phyloP scores from a whole-genome alignment of 2,797 vertebrate genomes.

The Enteromius unitaeniatus region DNA sequence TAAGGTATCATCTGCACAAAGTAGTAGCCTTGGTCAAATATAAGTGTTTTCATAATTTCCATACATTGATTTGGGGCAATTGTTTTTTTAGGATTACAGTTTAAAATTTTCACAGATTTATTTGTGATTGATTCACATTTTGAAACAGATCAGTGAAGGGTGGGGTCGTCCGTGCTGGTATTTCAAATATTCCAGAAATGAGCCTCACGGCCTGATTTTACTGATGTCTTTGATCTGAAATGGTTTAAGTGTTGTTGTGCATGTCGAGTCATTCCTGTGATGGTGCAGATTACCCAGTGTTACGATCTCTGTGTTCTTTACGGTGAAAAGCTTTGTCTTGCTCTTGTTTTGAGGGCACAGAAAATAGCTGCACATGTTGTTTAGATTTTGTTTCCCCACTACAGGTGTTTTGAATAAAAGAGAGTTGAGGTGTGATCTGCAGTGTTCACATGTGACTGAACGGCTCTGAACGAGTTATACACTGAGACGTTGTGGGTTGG shows the following conservation, averaged over 20 bases:
- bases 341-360: constrained; percentile 19
- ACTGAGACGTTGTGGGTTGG: constrained; percentile 4
- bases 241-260: not conserved
- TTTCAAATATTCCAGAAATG: constrained; percentile 36
- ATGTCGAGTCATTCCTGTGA: not conserved
- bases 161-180: not conserved
- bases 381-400: not conserved
- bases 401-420: constrained; percentile 9
- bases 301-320: not conserved
- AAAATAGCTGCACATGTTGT: not conserved
- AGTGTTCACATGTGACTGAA: not conserved
- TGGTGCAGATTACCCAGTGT: not conserved
- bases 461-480: not conserved
- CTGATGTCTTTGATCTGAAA: constrained; percentile 15
- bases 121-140: not conserved
- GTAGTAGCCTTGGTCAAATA: too few species aligned
- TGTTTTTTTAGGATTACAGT: not conserved
- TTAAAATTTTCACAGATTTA: not conserved
- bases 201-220: not conserved
- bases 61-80: not conserved
- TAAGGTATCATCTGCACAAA: not conserved
- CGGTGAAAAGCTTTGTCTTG: not conserved
- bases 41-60: not conserved
- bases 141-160: not conserved
- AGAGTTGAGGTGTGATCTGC: not conserved